These are phyloP conservation scores for Melolontha melolontha DNA, from an alignment of 2,888 invertebrate species.

Conservation along the genomic window DNA sequence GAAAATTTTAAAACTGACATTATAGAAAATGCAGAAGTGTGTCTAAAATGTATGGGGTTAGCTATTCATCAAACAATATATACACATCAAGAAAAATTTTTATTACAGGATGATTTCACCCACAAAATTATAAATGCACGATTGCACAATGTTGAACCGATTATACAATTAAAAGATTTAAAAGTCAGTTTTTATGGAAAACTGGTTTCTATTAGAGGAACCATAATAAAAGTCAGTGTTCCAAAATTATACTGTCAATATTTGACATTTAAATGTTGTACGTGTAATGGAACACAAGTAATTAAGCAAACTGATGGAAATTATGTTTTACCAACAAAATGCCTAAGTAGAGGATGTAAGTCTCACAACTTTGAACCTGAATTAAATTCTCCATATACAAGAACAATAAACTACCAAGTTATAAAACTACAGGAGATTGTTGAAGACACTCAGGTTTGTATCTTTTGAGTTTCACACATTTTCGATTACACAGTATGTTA, in stretches of 20 bases:
- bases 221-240: slow-evolving; percentile 84
- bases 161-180: slow-evolving; percentile 76
- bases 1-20: slow-evolving; percentile 69
- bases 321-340: slow-evolving; percentile 71
- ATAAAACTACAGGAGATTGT: slow-evolving; percentile 86
- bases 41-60: slow-evolving; percentile 78
- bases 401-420: slow-evolving; percentile 82
- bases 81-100: slow-evolving; percentile 54
- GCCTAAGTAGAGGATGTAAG: slow-evolving; percentile 70
- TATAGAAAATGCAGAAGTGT: slow-evolving; percentile 74
- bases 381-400: slow-evolving; percentile 77
- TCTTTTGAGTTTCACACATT: slow-evolving; percentile 34
- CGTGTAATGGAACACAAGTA: slow-evolving; percentile 76
- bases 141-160: slow-evolving; percentile 74
- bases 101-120: slow-evolving; percentile 51
- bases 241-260: slow-evolving; percentile 79
- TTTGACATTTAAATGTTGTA: slow-evolving; percentile 82
- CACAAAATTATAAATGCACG: slow-evolving; percentile 68
- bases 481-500: background rate
- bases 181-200: slow-evolving; percentile 82
- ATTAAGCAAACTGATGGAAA: slow-evolving; percentile 74
- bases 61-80: slow-evolving; percentile 81
- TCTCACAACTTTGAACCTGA: slow-evolving; percentile 74
- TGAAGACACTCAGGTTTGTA: slow-evolving; percentile 73
- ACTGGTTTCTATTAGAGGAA: slow-evolving; percentile 84